Conservation (phyloP, 2,888 invertebrate species). For the Lordiphosa fenestrarum region DNA sequence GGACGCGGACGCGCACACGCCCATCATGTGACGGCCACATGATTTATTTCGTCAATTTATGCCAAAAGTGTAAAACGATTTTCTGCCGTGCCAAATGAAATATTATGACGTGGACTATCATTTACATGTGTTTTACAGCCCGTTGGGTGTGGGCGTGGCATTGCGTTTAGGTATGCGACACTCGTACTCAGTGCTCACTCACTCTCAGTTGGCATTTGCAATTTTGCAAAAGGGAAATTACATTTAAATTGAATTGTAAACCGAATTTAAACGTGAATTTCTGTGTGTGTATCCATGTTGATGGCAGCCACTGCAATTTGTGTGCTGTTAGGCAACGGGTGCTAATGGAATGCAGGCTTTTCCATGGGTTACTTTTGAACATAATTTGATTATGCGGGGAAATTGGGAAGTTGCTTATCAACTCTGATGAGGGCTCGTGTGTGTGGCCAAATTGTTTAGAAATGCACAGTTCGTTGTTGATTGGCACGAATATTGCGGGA, state of each 20-base stretch:
- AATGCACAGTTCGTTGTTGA: no score
- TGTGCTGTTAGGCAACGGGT: conserved; percentile 1
- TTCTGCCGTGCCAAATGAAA: conserved; percentile 52
- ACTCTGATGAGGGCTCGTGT: no score
- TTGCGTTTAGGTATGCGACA: conserved; percentile 28
- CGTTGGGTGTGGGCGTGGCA: conserved; percentile 30
- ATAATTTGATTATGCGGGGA: no score
- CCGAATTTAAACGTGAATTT: conserved; percentile 42
- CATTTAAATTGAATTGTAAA: conserved; percentile 70
- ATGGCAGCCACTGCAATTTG: conserved; percentile 2
- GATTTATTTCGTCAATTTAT: conserved; percentile 74
- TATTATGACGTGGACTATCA: conserved; percentile 50
- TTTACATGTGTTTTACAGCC: conserved; percentile 38
- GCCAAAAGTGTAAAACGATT: conserved; percentile 53
- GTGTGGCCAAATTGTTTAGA: no score
- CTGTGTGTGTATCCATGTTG: conserved; percentile 5
- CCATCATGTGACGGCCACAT: conserved; percentile 68
- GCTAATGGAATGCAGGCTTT: conserved; percentile 1
- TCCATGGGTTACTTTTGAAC: no score
- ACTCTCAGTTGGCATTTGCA: conserved; percentile 35
- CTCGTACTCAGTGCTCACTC: background rate
- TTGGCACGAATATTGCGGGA: no score
- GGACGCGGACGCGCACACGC: conserved; percentile 14
- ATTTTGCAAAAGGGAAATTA: conserved; percentile 62
- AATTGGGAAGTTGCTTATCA: no score